Evolutionary conservation across 37 sponge, comb jelly and placozoan genomes (phyloP).

Genomic region (Ianthella basta): DNA sequence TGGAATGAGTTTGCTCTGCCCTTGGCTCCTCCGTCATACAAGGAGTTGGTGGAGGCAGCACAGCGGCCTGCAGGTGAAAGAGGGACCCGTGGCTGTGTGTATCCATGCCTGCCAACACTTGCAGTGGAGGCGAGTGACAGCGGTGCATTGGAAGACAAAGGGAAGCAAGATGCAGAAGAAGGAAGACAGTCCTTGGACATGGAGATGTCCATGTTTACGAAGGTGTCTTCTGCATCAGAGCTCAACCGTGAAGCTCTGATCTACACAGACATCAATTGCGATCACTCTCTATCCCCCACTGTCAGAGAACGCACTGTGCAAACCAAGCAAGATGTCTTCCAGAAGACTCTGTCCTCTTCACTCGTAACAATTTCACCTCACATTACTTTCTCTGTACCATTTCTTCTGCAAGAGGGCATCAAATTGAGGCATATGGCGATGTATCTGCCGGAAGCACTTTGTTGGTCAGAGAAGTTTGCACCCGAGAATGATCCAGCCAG

Average conservation of each 20-base stretch:
- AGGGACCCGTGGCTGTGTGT: neutral
- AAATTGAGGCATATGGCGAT: conserved; percentile 36
- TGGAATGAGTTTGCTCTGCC: conserved; percentile 71
- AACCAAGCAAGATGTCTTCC: conserved; percentile 10
- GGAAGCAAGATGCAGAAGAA: no score
- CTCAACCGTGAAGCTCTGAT: neutral
- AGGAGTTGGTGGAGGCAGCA: no score
- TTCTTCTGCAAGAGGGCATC: conserved; percentile 52
- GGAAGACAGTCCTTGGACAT: no score
- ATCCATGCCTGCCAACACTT: neutral
- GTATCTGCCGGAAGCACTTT: conserved; percentile 64
- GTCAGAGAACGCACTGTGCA: neutral
- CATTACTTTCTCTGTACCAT: conserved; percentile 58
- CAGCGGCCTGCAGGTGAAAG: no score
- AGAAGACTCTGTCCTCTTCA: neutral
- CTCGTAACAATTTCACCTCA: conserved; percentile 73
- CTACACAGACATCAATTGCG: neutral
- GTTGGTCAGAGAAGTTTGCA: conserved; percentile 78
- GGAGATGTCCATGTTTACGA: no score
- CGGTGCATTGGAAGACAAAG: no score
- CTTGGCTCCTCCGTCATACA: neutral
- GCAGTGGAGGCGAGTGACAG: no score
- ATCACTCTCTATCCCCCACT: neutral
- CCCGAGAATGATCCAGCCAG: neutral
- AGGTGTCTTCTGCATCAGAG: no score